phyloP scores from a whole-genome alignment of 2,113 vertebrate genomes.

The Mystacornis crossleyi region DNA sequence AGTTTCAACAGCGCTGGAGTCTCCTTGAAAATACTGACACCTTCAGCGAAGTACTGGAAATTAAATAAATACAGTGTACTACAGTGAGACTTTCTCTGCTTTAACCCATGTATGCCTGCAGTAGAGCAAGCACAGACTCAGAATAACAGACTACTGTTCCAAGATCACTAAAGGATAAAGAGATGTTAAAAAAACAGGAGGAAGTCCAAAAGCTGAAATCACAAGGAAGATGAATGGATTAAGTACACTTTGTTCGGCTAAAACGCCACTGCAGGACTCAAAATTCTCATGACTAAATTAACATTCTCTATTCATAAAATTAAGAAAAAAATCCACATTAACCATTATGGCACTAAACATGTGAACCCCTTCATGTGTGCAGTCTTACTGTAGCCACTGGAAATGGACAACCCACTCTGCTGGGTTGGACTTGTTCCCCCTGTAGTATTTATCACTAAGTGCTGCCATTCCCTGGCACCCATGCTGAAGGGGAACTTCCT shows the following conservation, averaged over 20 bases:
- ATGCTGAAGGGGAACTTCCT: background rate
- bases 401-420: background rate
- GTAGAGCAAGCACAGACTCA: background rate
- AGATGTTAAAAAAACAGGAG: background rate
- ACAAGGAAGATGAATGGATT: background rate
- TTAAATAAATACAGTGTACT: background rate
- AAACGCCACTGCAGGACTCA: background rate
- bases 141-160: background rate
- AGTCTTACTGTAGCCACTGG: background rate
- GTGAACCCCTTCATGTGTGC: background rate
- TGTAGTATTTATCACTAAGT: background rate
- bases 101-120: background rate
- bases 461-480: background rate
- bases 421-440: background rate
- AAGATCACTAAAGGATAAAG: background rate
- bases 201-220: background rate
- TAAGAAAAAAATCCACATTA: background rate
- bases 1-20: background rate
- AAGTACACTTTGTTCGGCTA: background rate
- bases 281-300: background rate
- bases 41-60: constrained; percentile 57
- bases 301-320: background rate
- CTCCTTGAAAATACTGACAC: constrained; percentile 67
- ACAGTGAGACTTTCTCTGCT: background rate
- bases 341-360: background rate